phyloP scores from a whole-genome alignment of 2,113 vertebrate species.

The Tonatia bakeri region DNA sequence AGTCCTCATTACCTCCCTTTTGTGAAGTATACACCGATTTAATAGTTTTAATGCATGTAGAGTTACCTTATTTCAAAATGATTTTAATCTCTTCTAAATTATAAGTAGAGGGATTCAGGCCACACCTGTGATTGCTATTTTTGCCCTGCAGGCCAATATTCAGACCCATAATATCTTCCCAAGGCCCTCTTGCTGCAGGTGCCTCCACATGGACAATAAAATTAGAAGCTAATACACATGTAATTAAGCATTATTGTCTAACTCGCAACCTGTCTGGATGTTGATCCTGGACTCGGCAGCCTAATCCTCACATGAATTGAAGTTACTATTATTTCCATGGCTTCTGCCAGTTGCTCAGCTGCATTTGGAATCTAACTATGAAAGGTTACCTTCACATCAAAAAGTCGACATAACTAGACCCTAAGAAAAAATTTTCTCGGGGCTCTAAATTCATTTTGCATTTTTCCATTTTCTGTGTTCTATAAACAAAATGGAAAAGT shows the following conservation, averaged over 20 bases:
- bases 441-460: not conserved
- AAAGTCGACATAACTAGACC: not conserved
- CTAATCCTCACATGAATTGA: rapidly evolving
- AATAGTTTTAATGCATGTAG: not conserved
- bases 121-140: not conserved
- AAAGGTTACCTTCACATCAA: not conserved
- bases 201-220: rapidly evolving
- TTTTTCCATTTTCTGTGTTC: not conserved
- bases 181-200: not conserved
- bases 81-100: not conserved
- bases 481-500: not conserved
- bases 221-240: not conserved
- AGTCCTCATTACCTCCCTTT: not conserved
- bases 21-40: not conserved
- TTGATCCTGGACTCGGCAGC: not conserved
- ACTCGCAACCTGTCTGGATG: too few species aligned
- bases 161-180: not conserved
- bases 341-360: rapidly evolving
- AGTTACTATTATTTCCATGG: not conserved
- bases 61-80: not conserved
- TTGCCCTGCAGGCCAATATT: not conserved
- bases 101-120: not conserved
- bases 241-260: not conserved
- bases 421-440: not conserved
- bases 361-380: not conserved